Evolutionary conservation across 2,797 vertebrate species (phyloP).

Genomic region (Karalla daura): DNA sequence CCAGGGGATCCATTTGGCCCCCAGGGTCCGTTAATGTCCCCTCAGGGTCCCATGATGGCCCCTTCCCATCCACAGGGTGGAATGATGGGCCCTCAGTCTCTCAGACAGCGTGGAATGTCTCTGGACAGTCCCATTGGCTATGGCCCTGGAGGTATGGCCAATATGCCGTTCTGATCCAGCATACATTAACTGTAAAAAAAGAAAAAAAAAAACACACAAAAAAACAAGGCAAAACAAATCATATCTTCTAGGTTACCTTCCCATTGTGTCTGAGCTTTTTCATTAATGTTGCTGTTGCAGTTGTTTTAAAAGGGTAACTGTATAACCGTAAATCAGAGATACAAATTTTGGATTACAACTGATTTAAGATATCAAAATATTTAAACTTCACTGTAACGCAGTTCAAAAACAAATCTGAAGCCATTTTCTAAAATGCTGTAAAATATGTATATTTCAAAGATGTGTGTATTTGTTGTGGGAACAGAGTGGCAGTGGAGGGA

Average conservation of each 20-base stretch:
- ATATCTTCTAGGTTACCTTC: conserved; percentile 58
- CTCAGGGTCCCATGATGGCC: conserved; percentile 93
- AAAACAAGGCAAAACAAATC: conserved; percentile 32
- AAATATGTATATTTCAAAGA: conserved; percentile 85
- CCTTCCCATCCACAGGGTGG: conserved; percentile 90
- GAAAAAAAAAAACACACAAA: conserved; percentile 42
- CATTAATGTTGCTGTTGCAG: conserved; percentile 71
- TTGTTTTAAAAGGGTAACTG: conserved; percentile 67
- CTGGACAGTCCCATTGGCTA: conserved; percentile 95
- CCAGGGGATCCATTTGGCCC: conserved; percentile 92
- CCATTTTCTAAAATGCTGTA: conserved; percentile 87
- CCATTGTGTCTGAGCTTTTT: conserved; percentile 71
- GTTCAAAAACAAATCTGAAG: conserved; percentile 81
- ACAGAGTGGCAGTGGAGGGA: conserved; percentile 73
- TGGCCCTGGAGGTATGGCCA: conserved; percentile 92
- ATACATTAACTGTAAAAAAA: conserved; percentile 59
- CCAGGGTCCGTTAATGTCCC: conserved; percentile 90
- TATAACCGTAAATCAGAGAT: conserved; percentile 57
- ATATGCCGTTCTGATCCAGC: conserved; percentile 91
- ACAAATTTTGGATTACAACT: conserved; percentile 67
- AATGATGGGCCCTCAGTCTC: conserved; percentile 93
- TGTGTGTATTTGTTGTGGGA: conserved; percentile 81
- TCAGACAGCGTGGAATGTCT: conserved; percentile 96
- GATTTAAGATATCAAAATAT: conserved; percentile 62
- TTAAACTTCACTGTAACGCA: conserved; percentile 71